These are phyloP conservation scores for Clunio marinus DNA, from an alignment of 2,888 invertebrate species.

Conservation along the genomic window DNA sequence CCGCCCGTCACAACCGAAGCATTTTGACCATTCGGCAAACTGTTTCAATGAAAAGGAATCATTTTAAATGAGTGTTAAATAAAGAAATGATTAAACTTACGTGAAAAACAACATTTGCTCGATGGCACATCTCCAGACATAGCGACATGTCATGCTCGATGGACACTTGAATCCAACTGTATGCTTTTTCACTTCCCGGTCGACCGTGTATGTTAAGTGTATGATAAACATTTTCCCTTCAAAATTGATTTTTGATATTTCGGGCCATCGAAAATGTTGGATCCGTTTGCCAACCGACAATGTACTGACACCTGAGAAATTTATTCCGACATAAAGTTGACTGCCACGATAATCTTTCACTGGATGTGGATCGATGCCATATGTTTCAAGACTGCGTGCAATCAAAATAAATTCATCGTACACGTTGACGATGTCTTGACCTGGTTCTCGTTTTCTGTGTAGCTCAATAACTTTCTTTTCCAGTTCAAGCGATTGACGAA, in stretches of 20 bases:
- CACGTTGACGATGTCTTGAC: slow-evolving; percentile 79
- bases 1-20: slow-evolving; percentile 82
- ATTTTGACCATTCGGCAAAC: slow-evolving; percentile 80
- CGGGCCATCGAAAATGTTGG: slow-evolving; percentile 93
- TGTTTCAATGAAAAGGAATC: slow-evolving; percentile 49
- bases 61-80: slow-evolving; percentile 1
- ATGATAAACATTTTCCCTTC: slow-evolving; percentile 98
- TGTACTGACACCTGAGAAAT: slow-evolving; percentile 90
- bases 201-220: slow-evolving; percentile 83
- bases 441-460: slow-evolving; percentile 81
- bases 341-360: slow-evolving; percentile 96
- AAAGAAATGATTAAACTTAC: slow-evolving; percentile 57
- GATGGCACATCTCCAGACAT: slow-evolving; percentile 95
- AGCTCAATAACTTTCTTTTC: slow-evolving; percentile 91
- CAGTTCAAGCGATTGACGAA: slow-evolving; percentile 86
- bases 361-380: slow-evolving; percentile 96
- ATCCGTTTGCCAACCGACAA: slow-evolving; percentile 91
- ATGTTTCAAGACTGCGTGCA: slow-evolving; percentile 88
- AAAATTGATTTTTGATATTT: slow-evolving; percentile 93
- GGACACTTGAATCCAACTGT: slow-evolving; percentile 95
- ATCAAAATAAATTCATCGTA: slow-evolving; percentile 88
- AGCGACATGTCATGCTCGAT: slow-evolving; percentile 84
- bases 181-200: slow-evolving; percentile 70
- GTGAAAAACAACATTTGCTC: slow-evolving; percentile 98
- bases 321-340: slow-evolving; percentile 89